Evolutionary conservation across 2,113 vertebrate species (phyloP).

Genomic region (Calyptommatus sinebrachiatus): DNA sequence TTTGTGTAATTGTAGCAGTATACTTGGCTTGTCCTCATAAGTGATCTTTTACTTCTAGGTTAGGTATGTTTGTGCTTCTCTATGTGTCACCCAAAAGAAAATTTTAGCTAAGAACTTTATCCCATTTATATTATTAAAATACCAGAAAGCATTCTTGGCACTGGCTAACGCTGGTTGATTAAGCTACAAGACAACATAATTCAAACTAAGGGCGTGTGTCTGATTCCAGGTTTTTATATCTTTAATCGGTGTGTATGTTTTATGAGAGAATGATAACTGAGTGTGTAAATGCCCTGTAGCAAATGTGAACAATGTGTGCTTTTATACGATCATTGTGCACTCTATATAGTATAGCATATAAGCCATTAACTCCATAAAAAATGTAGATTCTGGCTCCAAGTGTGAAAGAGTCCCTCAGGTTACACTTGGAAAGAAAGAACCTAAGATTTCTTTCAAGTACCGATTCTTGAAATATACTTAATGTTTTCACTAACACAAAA

Average conservation of each 20-base stretch:
- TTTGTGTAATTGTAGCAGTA: neutral
- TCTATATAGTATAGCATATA: no score
- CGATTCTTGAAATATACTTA: neutral
- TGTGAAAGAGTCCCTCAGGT: neutral
- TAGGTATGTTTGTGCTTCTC: neutral
- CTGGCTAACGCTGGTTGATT: neutral
- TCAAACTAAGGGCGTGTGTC: neutral
- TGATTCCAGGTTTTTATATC: neutral
- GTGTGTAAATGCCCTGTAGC: no score
- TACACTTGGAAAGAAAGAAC: neutral
- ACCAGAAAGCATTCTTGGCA: neutral
- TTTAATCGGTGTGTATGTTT: neutral
- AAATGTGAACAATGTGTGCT: no score
- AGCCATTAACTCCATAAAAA: no score
- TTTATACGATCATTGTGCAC: no score
- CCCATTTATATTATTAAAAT: neutral
- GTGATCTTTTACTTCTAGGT: neutral
- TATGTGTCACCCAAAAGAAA: neutral
- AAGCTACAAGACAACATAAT: neutral
- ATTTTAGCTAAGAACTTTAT: neutral
- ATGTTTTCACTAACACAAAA: constrained; percentile 1
- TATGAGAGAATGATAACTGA: neutral
- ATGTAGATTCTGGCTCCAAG: neutral
- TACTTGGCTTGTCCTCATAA: neutral
- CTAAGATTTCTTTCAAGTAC: neutral